Conservation (phyloP, 2,888 invertebrate genomes). For the Cheilosia impressa region DNA sequence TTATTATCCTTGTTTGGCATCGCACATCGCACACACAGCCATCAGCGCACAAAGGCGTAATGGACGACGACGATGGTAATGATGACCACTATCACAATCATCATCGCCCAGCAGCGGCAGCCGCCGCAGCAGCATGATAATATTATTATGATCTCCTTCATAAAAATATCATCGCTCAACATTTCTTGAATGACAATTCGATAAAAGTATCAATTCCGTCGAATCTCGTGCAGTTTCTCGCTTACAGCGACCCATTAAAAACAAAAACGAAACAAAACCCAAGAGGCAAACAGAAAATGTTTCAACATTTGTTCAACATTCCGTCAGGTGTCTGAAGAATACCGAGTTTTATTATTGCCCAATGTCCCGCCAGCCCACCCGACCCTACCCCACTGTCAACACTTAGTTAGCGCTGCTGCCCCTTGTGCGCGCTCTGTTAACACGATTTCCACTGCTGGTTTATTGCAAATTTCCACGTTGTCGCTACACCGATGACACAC, state of each 20-base stretch:
- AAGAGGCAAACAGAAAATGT: background rate
- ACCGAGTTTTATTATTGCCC: constrained; percentile 36
- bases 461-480: constrained; percentile 51
- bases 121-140: constrained; percentile 50
- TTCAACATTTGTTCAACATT: constrained; percentile 66
- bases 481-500: constrained; percentile 46
- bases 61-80: constrained; percentile 47
- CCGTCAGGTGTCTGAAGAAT: constrained; percentile 70
- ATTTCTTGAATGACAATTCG: constrained; percentile 68
- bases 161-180: constrained; percentile 70
- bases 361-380: background rate
- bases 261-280: background rate
- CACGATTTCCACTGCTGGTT: constrained; percentile 37
- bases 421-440: constrained; percentile 22
- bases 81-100: constrained; percentile 37
- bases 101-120: background rate
- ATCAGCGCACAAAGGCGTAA: constrained; percentile 36
- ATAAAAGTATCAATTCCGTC: constrained; percentile 33
- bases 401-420: constrained; percentile 13
- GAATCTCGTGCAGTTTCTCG: constrained; percentile 24
- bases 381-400: constrained; percentile 6
- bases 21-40: constrained; percentile 35
- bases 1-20: constrained; percentile 71
- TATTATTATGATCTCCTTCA: constrained; percentile 70
- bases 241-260: background rate